Conservation (phyloP, 2,797 vertebrate species). For the Xenops minutus region DNA sequence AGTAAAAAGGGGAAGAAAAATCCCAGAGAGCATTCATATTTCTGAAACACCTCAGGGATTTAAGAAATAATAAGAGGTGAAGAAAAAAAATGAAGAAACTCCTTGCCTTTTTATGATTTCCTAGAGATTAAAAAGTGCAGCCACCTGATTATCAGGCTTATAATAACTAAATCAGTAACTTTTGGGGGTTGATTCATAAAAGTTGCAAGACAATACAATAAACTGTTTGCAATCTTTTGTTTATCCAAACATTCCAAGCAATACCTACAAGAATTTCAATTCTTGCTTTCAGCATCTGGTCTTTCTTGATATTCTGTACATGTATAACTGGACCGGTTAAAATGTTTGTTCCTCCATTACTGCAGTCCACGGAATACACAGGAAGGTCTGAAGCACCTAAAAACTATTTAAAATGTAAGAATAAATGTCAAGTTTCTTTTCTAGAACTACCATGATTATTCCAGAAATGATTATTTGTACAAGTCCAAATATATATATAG, state of each 20-base stretch:
- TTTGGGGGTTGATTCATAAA: not conserved
- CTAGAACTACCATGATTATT: not conserved
- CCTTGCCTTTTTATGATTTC: not conserved
- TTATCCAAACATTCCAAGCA: not conserved
- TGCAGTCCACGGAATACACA: slow-evolving; percentile 81
- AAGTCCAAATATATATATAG: not conserved
- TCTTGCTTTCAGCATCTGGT: slow-evolving; percentile 78
- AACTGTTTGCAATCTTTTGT: not conserved
- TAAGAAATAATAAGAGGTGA: not conserved
- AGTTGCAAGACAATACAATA: not conserved
- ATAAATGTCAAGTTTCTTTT: not conserved
- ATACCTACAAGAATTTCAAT: slow-evolving; percentile 85
- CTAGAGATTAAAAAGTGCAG: not conserved
- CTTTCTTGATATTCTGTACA: slow-evolving; percentile 80
- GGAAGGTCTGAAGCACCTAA: slow-evolving; percentile 77
- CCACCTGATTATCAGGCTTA: not conserved
- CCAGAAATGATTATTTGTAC: not conserved
- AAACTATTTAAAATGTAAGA: slow-evolving; percentile 75
- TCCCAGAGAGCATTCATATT: not conserved
- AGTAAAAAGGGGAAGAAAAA: not conserved
- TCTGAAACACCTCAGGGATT: not conserved
- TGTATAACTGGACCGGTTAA: slow-evolving; percentile 81
- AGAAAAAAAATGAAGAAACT: not conserved
- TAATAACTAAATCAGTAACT: not conserved
- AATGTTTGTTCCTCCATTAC: slow-evolving; percentile 82